A percentile compares a stretch with the other conserved stretches of the same genome.
phyloP scores from a whole-genome alignment of 2,797 vertebrate genomes.

The Takifugu ocellatus region DNA sequence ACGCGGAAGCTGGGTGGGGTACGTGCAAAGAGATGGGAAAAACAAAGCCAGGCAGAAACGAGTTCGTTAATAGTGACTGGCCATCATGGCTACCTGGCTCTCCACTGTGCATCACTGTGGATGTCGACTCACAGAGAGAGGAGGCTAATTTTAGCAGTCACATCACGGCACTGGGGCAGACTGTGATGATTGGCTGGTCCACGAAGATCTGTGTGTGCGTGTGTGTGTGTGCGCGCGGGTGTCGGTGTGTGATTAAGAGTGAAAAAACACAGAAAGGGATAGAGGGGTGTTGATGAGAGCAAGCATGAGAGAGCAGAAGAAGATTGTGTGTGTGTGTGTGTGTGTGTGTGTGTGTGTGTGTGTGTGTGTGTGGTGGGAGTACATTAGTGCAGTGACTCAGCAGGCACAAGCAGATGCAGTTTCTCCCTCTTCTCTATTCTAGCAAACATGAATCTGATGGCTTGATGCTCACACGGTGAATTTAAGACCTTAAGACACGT shows the following conservation, averaged over 20 bases:
- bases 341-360: slow-evolving; percentile 12
- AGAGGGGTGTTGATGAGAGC: slow-evolving; percentile 39
- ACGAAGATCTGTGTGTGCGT: slow-evolving; percentile 22
- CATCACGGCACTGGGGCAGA: slow-evolving; percentile 51
- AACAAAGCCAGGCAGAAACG: background rate
- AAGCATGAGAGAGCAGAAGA: slow-evolving; percentile 31
- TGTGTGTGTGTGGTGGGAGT: slow-evolving; percentile 9
- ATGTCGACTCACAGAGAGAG: slow-evolving; percentile 66
- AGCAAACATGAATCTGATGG: slow-evolving; percentile 9
- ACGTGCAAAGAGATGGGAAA: background rate
- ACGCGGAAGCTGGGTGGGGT: background rate
- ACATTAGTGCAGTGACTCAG: slow-evolving; percentile 59
- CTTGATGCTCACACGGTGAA: background rate
- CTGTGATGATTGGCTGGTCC: slow-evolving; percentile 64
- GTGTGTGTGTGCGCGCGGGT: slow-evolving; percentile 1
- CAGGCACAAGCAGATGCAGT: slow-evolving; percentile 9
- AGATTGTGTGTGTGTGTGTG: slow-evolving; percentile 10
- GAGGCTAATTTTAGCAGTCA: slow-evolving; percentile 72
- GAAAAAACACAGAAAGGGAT: slow-evolving; percentile 41
- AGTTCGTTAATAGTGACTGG: background rate
- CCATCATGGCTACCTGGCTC: slow-evolving; percentile 66
- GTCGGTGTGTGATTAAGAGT: slow-evolving; percentile 51
- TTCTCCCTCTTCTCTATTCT: slow-evolving; percentile 9
- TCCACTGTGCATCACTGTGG: slow-evolving; percentile 64
- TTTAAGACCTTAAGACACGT: background rate